Conservation (phyloP, 2,797 vertebrate genomes). For the Phoeniculus purpureus region DNA sequence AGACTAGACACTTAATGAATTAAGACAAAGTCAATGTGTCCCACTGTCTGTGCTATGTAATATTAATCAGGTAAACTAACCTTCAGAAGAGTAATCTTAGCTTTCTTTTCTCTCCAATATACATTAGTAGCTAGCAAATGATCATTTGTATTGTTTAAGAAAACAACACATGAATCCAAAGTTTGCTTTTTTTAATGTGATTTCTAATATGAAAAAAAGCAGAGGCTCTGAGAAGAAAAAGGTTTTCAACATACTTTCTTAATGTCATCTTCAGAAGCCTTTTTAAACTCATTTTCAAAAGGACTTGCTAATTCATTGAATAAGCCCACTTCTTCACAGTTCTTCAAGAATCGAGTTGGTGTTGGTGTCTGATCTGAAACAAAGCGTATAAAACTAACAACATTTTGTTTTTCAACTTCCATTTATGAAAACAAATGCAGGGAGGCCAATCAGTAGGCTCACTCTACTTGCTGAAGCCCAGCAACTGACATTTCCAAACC, state of each 20-base stretch:
- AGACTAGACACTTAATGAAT: neutral
- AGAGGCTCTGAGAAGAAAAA: neutral
- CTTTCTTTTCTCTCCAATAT: neutral
- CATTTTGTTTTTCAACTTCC: neutral
- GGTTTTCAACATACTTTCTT: constrained; percentile 87
- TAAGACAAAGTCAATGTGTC: neutral
- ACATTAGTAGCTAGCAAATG: neutral
- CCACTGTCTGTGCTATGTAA: neutral
- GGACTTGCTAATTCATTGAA: constrained; percentile 99
- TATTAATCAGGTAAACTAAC: neutral
- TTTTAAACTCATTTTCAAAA: constrained; percentile 99
- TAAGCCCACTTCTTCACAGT: constrained; percentile 99
- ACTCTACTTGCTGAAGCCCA: constrained; percentile 51
- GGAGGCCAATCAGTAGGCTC: neutral
- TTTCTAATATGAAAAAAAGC: neutral
- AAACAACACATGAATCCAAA: neutral
- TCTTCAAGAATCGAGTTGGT: constrained; percentile 98
- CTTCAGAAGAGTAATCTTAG: neutral
- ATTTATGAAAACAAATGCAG: neutral
- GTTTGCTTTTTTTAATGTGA: neutral
- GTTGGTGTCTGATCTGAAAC: constrained; percentile 98
- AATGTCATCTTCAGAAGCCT: constrained; percentile 94
- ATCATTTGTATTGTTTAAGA: neutral
- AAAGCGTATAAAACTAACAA: constrained; percentile 39
- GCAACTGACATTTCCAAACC: neutral